Conservation (phyloP, 2,888 invertebrate genomes). For the Heteromurus nitidus region DNA sequence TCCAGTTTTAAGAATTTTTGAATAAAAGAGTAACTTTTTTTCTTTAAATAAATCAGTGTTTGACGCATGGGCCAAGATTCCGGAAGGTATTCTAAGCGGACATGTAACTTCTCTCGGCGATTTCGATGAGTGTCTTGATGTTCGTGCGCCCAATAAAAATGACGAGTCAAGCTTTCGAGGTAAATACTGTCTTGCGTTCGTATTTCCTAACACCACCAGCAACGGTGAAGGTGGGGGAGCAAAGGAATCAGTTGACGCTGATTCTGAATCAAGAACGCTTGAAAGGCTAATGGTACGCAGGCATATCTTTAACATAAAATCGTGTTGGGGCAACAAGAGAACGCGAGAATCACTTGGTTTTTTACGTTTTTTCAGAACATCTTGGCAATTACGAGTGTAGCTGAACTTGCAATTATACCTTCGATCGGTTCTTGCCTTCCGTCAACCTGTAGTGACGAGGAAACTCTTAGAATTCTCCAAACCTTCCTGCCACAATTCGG, state of each 20-base stretch:
- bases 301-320: background rate
- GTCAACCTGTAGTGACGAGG: slow-evolving; percentile 57
- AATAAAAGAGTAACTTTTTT: too few species aligned
- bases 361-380: slow-evolving; percentile 6
- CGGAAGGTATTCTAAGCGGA: slow-evolving; percentile 76
- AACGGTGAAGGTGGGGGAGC: background rate
- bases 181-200: slow-evolving; percentile 23
- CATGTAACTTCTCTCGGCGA: slow-evolving; percentile 77
- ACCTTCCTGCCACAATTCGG: background rate
- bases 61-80: slow-evolving; percentile 77
- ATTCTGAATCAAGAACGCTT: background rate
- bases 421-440: slow-evolving; percentile 60
- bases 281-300: slow-evolving; percentile 29
- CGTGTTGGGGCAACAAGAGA: background rate
- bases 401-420: slow-evolving; percentile 22
- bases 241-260: too few species aligned
- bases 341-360: background rate
- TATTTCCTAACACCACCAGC: background rate
- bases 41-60: slow-evolving; percentile 75
- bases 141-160: background rate
- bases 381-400: background rate
- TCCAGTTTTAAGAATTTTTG: background rate
- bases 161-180: slow-evolving; percentile 1
- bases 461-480: slow-evolving; percentile 25
- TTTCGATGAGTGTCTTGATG: slow-evolving; percentile 76